Conservation (phyloP, 92 coral and sea anemone genomes). For the Scolanthus callimorphus region DNA sequence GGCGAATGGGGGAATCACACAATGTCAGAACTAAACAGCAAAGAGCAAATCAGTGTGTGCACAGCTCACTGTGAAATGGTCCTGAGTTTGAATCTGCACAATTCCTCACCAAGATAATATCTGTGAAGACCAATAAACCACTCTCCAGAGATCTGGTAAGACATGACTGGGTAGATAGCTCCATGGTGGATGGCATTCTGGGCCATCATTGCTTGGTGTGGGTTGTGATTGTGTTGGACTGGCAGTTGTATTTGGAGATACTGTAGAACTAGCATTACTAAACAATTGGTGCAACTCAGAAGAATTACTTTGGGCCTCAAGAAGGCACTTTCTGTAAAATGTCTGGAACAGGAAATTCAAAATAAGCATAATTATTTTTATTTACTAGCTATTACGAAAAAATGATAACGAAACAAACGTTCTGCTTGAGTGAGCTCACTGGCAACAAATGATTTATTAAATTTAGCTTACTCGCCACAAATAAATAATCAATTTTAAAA, state of each 20-base stretch:
- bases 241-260: background rate
- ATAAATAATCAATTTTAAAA: too few species aligned
- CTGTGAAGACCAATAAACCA: slow-evolving; percentile 98
- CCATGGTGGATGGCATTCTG: slow-evolving; percentile 85
- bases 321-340: slow-evolving; percentile 77
- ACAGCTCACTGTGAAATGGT: too few species aligned
- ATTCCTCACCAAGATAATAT: slow-evolving; percentile 83
- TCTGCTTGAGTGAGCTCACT: too few species aligned
- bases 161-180: slow-evolving; percentile 79
- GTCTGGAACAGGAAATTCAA: slow-evolving; percentile 80
- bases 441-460: too few species aligned
- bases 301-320: slow-evolving; percentile 2
- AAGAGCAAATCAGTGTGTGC: too few species aligned
- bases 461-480: too few species aligned
- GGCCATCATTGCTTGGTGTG: background rate
- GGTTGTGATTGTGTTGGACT: slow-evolving; percentile 11
- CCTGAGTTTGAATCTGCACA: background rate
- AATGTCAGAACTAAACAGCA: too few species aligned
- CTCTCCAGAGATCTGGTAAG: slow-evolving; percentile 94
- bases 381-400: too few species aligned
- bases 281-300: slow-evolving; percentile 1
- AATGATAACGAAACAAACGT: background rate
- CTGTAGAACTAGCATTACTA: slow-evolving; percentile 5
- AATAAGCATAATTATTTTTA: too few species aligned
- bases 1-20: too few species aligned